Evolutionary conservation across 1,140 invertebrate species (phyloP), one percentile per base, ranked within the genome.

Genomic region (Temnothorax curvispinosus): DNA sequence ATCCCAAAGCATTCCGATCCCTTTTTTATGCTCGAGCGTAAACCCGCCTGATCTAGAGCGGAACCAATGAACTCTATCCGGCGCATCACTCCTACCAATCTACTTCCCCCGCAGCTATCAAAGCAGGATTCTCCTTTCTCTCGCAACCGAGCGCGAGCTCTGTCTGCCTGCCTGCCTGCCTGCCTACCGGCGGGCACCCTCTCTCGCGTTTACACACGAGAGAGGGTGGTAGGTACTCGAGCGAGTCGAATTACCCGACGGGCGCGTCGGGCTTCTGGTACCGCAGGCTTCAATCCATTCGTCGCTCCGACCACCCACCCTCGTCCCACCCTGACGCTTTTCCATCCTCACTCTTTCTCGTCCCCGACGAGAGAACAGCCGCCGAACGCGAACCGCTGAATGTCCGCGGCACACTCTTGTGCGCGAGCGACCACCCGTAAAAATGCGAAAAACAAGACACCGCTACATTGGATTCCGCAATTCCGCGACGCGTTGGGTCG

Each of bases 61-160:
- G 88, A 91, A 89, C 90, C 91, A 93, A 92, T 93, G 93, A 94
- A 93, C 92, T 93, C 92, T 93, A 94, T 93, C 93, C 92, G 72
- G 93, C 90, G 90, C 92, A 93, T 92, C 88, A 85, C 87, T 89
- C 85, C 89, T 92, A 90, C 93, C 93, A 94, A 94, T 94, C 92
- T 93, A 94, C 93, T 93, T 92, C 92, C 92, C 91, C 90, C 90
- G 90, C 90, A 91, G 93, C 92, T 94, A 94, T 94, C 93, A 93
- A 94, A 93, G 93, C 93, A 90, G 86, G 86, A 92, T 91, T 82
- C 84, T 78, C 89, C 82, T 88, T 81, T 88, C 89, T 74, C 89
- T 88, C 58, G 81, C 89, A 85, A 78, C 52, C 75, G 75, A 58
- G 72, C 75, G 84, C 60, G 74, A 21, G 44, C 32, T 58, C 67